Evolutionary conservation across 2,797 vertebrate species (phyloP), one percentile per base, ranked within the genome.

Genomic region (Uromys caudimaculatus): DNA sequence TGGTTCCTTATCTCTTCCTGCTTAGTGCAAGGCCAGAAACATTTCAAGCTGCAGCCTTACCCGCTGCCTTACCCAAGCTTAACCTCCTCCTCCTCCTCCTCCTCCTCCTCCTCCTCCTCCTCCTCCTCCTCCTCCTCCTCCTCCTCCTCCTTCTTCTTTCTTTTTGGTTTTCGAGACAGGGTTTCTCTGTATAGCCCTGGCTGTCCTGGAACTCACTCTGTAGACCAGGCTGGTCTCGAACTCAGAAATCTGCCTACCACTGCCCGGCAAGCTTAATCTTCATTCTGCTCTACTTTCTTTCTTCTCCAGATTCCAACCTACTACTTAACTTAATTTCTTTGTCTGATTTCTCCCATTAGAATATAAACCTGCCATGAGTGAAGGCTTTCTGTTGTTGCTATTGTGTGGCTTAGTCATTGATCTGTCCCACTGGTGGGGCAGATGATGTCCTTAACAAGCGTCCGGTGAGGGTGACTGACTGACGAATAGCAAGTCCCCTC

Each of bases 291-390:
- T 77, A 8, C 17, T 38, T 60, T 77, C 52, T 94, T 78, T 67
- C 92, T 77, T 73, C 58, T 9, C 60, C 32, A 75, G 56, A 32
- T 79, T 93, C 86, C 27, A 95, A 92, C 17, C 60, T 62, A 47
- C 9, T 50, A 79, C 47, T 23, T 62, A 47, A 44, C 77, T 91
- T 44, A 86, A 69, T 92, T 85, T 64, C 38, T 73, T 67, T n/a
- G 11, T 73, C 35, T 77, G 47, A 21, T 77, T 92, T 96, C 76
- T 94, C 44, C 86, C 47, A 93, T n/a, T 89, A 92, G 58, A 84
- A 92, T 29, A 19, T 47, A 54, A 69, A 50, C 56, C 38, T 93
- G 82, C 23, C 50, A 21, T 0, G 9, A 79, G 21, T 52, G 77
- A 41, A 27, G 90, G 62, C n/a, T 79, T 78, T 47, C 41, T 76